These are phyloP conservation scores for Laupala kohalensis DNA, from an alignment of 1,140 invertebrate species.

Conservation along the genomic window DNA sequence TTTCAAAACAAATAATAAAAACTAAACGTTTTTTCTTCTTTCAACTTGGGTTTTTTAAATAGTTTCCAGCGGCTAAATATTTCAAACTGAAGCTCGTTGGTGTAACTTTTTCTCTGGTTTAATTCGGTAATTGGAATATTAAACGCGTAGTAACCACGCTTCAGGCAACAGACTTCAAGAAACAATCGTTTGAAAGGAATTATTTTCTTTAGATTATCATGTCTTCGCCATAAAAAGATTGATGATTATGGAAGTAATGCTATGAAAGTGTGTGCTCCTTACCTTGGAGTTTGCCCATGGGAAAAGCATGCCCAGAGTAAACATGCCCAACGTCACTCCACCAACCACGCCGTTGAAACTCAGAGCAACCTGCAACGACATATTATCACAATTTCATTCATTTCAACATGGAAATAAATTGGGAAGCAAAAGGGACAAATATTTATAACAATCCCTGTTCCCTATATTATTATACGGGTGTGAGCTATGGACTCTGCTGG, in stretches of 20 bases:
- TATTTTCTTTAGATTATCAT: neutral
- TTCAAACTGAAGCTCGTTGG: neutral
- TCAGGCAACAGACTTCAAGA: too few species aligned
- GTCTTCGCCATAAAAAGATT: neutral
- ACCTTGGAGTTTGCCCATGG: constrained; percentile 56
- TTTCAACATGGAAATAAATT: neutral
- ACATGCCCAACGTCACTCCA: constrained; percentile 66
- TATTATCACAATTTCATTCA: neutral
- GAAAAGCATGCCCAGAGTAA: constrained; percentile 63
- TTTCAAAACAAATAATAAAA: too few species aligned
- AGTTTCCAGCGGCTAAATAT: too few species aligned
- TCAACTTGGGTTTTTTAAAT: too few species aligned
- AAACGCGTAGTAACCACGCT: neutral
- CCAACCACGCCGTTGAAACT: constrained; percentile 81
- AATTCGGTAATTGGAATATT: neutral
- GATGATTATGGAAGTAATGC: too few species aligned
- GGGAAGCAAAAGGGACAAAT: neutral
- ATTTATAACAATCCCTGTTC: neutral
- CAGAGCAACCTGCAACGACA: constrained; percentile 51
- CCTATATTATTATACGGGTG: neutral
- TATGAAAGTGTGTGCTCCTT: too few species aligned
- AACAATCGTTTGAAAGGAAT: neutral
- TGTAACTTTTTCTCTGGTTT: neutral
- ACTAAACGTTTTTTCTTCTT: too few species aligned
- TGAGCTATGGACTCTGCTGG: neutral